Evolutionary conservation across 2,797 vertebrate species (phyloP).

Genomic region (Cirrhinus mrigala): DNA sequence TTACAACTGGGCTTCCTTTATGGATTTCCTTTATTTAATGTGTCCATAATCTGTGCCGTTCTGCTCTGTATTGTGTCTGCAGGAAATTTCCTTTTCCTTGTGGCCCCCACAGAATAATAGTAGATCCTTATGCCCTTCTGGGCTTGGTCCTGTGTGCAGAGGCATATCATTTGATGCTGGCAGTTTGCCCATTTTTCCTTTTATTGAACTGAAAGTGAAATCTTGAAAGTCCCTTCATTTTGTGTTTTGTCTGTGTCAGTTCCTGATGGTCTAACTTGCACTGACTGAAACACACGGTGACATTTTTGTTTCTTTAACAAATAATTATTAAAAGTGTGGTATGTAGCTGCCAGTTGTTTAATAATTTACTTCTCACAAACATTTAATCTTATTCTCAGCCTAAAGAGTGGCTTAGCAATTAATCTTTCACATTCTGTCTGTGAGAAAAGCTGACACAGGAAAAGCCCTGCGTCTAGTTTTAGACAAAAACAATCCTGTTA

Average conservation of each 20-base stretch:
- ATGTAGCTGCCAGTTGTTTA: neutral
- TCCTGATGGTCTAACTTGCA: neutral
- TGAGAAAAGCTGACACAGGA: conserved; percentile 53
- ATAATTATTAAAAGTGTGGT: neutral
- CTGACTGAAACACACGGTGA: neutral
- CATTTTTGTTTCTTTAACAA: neutral
- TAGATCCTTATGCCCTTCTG: conserved; percentile 63
- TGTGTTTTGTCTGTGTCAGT: neutral
- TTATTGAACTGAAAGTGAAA: conserved; percentile 59
- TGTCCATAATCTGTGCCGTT: conserved; percentile 55
- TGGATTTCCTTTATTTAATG: conserved; percentile 63
- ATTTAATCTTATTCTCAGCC: neutral
- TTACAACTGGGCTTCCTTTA: conserved; percentile 66
- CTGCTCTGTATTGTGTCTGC: conserved; percentile 67
- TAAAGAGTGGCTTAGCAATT: conserved; percentile 3
- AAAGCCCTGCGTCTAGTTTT: conserved; percentile 33
- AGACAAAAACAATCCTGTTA: conserved; percentile 49
- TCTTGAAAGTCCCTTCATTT: conserved; percentile 21
- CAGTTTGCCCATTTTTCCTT: conserved; percentile 64
- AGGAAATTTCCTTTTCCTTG: conserved; percentile 73
- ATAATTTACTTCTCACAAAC: neutral
- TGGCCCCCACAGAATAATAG: conserved; percentile 73
- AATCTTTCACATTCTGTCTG: conserved; percentile 17
- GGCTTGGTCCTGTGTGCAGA: conserved; percentile 62
- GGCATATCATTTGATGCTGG: conserved; percentile 60